phyloP scores from a whole-genome alignment of 2,888 invertebrate genomes.

The Chromoteleia sp. region DNA sequence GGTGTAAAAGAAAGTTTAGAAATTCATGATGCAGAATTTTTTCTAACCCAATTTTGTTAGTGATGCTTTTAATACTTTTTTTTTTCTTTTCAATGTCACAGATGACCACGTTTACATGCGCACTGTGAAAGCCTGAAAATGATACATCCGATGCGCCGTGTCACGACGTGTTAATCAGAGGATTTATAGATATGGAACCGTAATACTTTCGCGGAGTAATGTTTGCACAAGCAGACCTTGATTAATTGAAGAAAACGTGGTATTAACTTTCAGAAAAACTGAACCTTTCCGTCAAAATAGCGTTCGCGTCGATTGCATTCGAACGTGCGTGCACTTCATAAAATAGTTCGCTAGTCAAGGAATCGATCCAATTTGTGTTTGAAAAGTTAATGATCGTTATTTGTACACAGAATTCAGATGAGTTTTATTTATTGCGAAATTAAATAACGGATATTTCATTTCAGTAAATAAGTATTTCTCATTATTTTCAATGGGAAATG shows the following conservation, averaged over 20 bases:
- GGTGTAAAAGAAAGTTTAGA: slow-evolving; percentile 61
- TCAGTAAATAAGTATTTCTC: neutral
- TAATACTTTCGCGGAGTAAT: slow-evolving; percentile 65
- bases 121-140: slow-evolving; percentile 66
- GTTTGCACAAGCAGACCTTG: slow-evolving; percentile 49
- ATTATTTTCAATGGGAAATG: slow-evolving; percentile 9
- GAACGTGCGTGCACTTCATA: slow-evolving; percentile 6
- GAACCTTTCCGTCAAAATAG: slow-evolving; percentile 41
- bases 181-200: slow-evolving; percentile 68
- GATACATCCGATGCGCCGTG: slow-evolving; percentile 64
- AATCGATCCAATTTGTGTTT: slow-evolving; percentile 27
- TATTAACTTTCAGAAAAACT: slow-evolving; percentile 61
- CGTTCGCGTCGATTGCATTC: slow-evolving; percentile 2
- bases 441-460: neutral
- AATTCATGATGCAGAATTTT: slow-evolving; percentile 48
- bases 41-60: slow-evolving; percentile 69
- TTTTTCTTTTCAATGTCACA: slow-evolving; percentile 62
- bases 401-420: neutral
- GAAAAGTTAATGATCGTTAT: slow-evolving; percentile 33
- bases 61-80: slow-evolving; percentile 42
- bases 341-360: neutral
- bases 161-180: slow-evolving; percentile 67
- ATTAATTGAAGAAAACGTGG: slow-evolving; percentile 67
- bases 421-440: slow-evolving; percentile 21
- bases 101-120: slow-evolving; percentile 67